phyloP scores from a whole-genome alignment of 2,888 invertebrate species.

The Conistra vaccinii region DNA sequence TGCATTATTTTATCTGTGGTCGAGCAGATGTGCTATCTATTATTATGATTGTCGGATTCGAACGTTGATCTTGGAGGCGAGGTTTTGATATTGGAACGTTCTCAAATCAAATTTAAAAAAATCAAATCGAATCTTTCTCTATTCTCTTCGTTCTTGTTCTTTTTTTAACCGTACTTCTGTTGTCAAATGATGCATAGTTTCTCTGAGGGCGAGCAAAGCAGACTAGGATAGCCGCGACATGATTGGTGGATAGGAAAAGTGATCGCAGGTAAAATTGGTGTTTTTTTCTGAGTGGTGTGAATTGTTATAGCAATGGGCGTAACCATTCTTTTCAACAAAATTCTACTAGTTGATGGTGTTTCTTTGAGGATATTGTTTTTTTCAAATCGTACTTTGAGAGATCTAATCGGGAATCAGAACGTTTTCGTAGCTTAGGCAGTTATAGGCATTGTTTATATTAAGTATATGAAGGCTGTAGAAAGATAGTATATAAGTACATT shows the following conservation, averaged over 20 bases:
- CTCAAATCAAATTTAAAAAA: no score
- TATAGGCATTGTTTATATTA: not conserved
- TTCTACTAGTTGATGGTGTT: not conserved
- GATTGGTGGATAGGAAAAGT: not conserved
- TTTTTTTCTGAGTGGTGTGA: not conserved
- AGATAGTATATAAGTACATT: constrained; percentile 27
- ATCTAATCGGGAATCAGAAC: not conserved
- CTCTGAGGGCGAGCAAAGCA: not conserved
- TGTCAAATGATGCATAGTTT: not conserved
- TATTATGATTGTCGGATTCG: not conserved
- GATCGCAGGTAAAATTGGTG: not conserved
- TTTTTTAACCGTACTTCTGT: no score
- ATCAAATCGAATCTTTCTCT: no score
- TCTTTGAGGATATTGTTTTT: not conserved
- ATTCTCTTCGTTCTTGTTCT: not conserved
- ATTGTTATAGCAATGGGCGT: not conserved
- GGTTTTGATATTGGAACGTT: not conserved
- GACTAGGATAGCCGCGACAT: not conserved
- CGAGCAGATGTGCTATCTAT: no score
- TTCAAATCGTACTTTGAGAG: not conserved
- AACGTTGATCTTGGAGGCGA: no score
- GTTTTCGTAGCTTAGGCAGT: not conserved
- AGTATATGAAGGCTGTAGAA: not conserved
- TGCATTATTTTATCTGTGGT: not conserved
- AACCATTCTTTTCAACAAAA: not conserved